Percentiles rank a stretch among this genome's conserved stretches.
Evolutionary conservation across 2,113 vertebrate species (phyloP).

Genomic region (Poecilia latipinna): DNA sequence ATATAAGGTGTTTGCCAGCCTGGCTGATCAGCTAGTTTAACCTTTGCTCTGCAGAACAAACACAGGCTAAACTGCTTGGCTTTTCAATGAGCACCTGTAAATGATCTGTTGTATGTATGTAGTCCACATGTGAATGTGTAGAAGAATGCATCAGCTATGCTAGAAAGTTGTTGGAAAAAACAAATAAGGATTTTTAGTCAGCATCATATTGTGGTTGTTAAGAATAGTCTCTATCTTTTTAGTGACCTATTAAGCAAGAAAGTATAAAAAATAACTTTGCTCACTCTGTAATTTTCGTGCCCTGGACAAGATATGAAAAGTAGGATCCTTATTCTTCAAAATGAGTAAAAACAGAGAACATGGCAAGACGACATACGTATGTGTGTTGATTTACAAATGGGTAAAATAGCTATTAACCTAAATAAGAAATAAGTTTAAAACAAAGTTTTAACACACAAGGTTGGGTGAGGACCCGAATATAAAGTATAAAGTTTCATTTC

Average conservation of each 20-base stretch:
- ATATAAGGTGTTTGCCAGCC: neutral
- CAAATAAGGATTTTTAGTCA: neutral
- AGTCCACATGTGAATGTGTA: neutral
- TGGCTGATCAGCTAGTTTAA: neutral
- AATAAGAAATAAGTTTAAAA: too few relatives aligned
- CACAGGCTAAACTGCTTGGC: neutral
- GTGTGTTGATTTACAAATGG: too few relatives aligned
- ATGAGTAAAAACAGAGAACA: too few relatives aligned
- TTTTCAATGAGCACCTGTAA: neutral
- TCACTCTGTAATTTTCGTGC: too few relatives aligned
- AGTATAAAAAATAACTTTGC: too few relatives aligned
- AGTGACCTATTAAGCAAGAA: too few relatives aligned
- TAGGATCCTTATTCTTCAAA: too few relatives aligned
- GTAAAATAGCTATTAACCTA: too few relatives aligned
- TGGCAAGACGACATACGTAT: too few relatives aligned
- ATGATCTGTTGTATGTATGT: neutral
- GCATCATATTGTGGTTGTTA: neutral
- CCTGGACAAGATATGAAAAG: too few relatives aligned
- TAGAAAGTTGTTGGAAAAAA: neutral
- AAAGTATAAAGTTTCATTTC: neutral
- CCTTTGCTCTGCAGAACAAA: conserved; percentile 9
- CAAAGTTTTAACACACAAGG: too few relatives aligned
- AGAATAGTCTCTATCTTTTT: too few relatives aligned
- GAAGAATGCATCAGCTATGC: neutral
- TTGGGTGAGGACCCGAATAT: neutral